These are phyloP conservation scores for Brachyalestes nurse DNA, from an alignment of 2,797 vertebrate species.

Conservation along the genomic window DNA sequence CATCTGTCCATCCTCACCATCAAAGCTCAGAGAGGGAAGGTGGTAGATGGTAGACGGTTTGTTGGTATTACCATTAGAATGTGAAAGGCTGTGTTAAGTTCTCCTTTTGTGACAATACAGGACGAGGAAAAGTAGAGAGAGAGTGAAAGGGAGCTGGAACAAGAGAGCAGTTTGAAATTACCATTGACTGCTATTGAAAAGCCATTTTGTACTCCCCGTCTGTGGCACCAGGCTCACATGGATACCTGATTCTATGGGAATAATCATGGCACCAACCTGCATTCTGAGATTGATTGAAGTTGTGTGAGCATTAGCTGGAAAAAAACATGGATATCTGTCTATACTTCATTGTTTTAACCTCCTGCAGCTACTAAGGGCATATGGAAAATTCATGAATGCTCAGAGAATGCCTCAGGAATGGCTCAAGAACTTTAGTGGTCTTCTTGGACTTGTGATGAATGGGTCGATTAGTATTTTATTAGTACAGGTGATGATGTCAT, in stretches of 20 bases:
- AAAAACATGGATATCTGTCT: neutral
- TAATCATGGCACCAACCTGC: neutral
- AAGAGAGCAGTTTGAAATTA: neutral
- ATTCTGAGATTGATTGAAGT: neutral
- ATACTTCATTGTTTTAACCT: neutral
- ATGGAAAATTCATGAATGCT: too few relatives aligned
- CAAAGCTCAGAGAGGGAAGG: neutral
- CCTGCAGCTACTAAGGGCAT: neutral
- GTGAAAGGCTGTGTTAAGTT: neutral
- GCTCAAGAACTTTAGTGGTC: neutral
- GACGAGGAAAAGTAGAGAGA: neutral
- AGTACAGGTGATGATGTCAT: neutral
- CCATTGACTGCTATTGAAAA: slow-evolving; percentile 5
- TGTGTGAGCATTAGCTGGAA: neutral
- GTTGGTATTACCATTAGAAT: slow-evolving; percentile 23
- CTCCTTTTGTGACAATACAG: neutral
- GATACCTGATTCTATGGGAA: slow-evolving; percentile 6
- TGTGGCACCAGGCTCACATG: neutral
- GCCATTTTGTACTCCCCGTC: neutral
- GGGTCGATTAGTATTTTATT: neutral
- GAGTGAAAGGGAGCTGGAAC: neutral
- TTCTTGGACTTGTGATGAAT: too few relatives aligned
- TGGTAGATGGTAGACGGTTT: too few relatives aligned
- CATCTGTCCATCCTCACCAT: neutral
- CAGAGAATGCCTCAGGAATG: too few relatives aligned